A percentile compares a stretch with the other conserved stretches of the same genome.
These are phyloP conservation scores for Gibbula magus DNA, from an alignment of 2,888 invertebrate genomes.

Conservation along the genomic window DNA sequence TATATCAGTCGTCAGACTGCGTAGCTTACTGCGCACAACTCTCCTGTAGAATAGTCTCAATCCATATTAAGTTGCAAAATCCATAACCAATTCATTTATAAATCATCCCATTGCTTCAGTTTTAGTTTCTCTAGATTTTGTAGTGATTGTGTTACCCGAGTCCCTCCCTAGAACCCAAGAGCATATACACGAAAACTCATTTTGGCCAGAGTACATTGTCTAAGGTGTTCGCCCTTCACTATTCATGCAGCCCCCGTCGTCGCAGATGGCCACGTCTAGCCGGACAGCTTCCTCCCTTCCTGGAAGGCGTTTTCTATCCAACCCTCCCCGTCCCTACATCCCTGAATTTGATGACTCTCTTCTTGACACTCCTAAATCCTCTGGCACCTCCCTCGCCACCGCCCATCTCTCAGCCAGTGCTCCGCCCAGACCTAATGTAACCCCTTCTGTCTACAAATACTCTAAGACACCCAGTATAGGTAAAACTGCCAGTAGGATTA, in stretches of 20 bases:
- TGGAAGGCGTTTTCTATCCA: slow-evolving; percentile 41
- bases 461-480: not conserved
- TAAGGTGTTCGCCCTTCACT: slow-evolving; percentile 30
- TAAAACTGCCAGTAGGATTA: slow-evolving; percentile 2
- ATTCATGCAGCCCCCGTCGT: slow-evolving; percentile 49
- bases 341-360: not conserved
- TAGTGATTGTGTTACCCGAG: no score
- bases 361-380: not conserved
- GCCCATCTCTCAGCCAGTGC: slow-evolving; percentile 11
- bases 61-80: no score
- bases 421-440: slow-evolving; percentile 8
- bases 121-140: not conserved
- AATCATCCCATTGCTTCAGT: no score
- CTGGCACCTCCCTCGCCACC: not conserved
- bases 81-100: no score
- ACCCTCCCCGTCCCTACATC: slow-evolving; percentile 16
- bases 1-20: no score
- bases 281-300: slow-evolving; percentile 34
- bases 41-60: no score
- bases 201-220: not conserved
- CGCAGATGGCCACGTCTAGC: slow-evolving; percentile 25
- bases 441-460: not conserved
- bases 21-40: no score
- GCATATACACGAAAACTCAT: not conserved
- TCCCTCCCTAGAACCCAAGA: no score